Evolutionary conservation across 2,113 vertebrate genomes (phyloP).

Genomic region (Gobiocypris rarus): DNA sequence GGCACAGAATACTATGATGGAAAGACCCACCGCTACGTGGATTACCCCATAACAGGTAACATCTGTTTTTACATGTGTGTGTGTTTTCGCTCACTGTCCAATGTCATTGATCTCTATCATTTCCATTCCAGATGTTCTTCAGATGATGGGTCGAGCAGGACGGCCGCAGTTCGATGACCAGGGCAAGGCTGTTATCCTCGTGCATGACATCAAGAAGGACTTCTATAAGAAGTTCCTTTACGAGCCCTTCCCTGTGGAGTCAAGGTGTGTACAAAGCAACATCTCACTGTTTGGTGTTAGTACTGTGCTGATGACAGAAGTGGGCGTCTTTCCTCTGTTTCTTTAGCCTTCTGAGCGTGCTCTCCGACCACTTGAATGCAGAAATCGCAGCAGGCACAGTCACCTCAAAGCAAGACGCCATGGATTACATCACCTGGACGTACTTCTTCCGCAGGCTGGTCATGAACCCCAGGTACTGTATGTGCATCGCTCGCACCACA

Average conservation of each 20-base stretch:
- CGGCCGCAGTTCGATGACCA: constrained; percentile 98
- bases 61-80: constrained; percentile 17
- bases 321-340: constrained; percentile 44
- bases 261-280: constrained; percentile 80
- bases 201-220: constrained; percentile 98
- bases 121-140: constrained; percentile 87
- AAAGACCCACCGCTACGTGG: constrained; percentile 94
- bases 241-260: constrained; percentile 97
- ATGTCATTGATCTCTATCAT: constrained; percentile 17
- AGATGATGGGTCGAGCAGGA: constrained; percentile 99
- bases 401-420: constrained; percentile 95
- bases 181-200: constrained; percentile 97
- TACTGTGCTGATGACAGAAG: not conserved
- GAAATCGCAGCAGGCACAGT: constrained; percentile 95
- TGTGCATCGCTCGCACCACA: not conserved
- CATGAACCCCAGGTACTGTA: constrained; percentile 94
- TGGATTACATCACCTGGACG: constrained; percentile 99
- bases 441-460: constrained; percentile 97
- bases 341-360: constrained; percentile 88
- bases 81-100: not conserved
- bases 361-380: constrained; percentile 95
- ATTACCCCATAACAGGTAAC: constrained; percentile 98
- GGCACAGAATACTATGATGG: constrained; percentile 97
- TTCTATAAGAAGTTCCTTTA: constrained; percentile 99
- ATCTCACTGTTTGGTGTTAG: not conserved